These are phyloP conservation scores for Sebastes trivittatus DNA, from an alignment of 2,797 vertebrate genomes.

Conservation along the genomic window DNA sequence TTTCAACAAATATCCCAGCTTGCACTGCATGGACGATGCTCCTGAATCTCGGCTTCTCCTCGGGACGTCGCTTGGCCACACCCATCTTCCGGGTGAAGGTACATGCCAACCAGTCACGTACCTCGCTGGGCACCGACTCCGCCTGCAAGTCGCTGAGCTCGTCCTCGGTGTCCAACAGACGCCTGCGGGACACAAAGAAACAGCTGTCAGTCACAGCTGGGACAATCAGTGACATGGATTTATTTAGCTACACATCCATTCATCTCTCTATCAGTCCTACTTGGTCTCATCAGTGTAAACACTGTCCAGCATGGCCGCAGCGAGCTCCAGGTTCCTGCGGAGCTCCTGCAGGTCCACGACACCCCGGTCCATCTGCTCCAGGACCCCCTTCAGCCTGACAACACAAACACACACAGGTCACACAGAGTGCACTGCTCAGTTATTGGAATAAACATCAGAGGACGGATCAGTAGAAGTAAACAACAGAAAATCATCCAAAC, in stretches of 20 bases:
- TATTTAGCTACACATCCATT: neutral
- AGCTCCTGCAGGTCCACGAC: slow-evolving; percentile 92
- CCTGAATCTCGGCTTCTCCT: slow-evolving; percentile 96
- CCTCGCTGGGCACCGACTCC: slow-evolving; percentile 93
- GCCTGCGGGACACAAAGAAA: slow-evolving; percentile 74
- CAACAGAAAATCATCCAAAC: neutral
- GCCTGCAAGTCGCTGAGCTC: slow-evolving; percentile 94
- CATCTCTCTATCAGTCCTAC: slow-evolving; percentile 58
- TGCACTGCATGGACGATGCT: slow-evolving; percentile 98
- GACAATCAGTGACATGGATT: neutral
- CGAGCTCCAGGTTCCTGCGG: slow-evolving; percentile 95
- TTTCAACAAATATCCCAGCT: slow-evolving; percentile 98
- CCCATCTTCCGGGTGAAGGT: slow-evolving; percentile 98
- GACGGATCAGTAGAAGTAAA: neutral
- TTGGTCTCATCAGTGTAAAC: slow-evolving; percentile 98
- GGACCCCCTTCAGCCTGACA: slow-evolving; percentile 90
- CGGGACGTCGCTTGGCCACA: slow-evolving; percentile 89
- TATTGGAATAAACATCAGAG: neutral
- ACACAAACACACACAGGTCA: neutral
- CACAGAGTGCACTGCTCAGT: neutral
- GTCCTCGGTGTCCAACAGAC: slow-evolving; percentile 94
- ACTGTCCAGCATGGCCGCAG: slow-evolving; percentile 92
- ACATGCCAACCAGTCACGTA: slow-evolving; percentile 97
- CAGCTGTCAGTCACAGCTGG: neutral
- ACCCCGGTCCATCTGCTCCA: slow-evolving; percentile 95